phyloP scores from a whole-genome alignment of 1,140 invertebrate genomes.

The Trissolcus basalis region DNA sequence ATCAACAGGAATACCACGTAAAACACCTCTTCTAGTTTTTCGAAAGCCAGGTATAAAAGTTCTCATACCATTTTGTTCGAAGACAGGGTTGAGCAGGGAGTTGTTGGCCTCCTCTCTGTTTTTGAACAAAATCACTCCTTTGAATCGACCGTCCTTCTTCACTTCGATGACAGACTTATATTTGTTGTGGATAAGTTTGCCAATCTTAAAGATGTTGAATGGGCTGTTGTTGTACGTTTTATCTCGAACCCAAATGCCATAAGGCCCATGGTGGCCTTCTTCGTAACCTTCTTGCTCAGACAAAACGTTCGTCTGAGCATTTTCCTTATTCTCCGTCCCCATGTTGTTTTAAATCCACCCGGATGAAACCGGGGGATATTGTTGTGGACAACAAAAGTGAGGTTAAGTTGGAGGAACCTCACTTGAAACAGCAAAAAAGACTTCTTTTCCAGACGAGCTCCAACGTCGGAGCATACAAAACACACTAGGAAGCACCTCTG shows the following conservation, averaged over 20 bases:
- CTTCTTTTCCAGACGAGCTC: no score
- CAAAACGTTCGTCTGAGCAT: not conserved
- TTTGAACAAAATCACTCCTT: slow-evolving; percentile 27
- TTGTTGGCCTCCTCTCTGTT: slow-evolving; percentile 24
- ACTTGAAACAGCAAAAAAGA: no score
- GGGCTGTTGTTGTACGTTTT: not conserved
- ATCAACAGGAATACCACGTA: slow-evolving; percentile 19
- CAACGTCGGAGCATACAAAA: not conserved
- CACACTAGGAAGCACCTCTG: not conserved
- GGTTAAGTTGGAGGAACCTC: not conserved
- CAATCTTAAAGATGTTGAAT: slow-evolving; percentile 22
- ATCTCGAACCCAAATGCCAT: slow-evolving; percentile 16
- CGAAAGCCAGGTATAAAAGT: slow-evolving; percentile 34
- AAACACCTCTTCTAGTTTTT: slow-evolving; percentile 17
- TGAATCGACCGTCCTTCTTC: slow-evolving; percentile 22
- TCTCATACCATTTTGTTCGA: slow-evolving; percentile 11
- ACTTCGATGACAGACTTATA: slow-evolving; percentile 27
- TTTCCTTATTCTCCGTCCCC: not conserved
- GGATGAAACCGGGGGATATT: not conserved
- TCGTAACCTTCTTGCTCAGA: not conserved
- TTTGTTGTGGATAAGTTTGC: slow-evolving; percentile 9
- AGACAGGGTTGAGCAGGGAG: slow-evolving; percentile 13
- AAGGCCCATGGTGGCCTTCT: slow-evolving; percentile 10
- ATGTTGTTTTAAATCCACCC: not conserved
- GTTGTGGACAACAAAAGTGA: not conserved